Evolutionary conservation across 2,797 vertebrate genomes (phyloP).

Genomic region (Peromyscus eremicus): DNA sequence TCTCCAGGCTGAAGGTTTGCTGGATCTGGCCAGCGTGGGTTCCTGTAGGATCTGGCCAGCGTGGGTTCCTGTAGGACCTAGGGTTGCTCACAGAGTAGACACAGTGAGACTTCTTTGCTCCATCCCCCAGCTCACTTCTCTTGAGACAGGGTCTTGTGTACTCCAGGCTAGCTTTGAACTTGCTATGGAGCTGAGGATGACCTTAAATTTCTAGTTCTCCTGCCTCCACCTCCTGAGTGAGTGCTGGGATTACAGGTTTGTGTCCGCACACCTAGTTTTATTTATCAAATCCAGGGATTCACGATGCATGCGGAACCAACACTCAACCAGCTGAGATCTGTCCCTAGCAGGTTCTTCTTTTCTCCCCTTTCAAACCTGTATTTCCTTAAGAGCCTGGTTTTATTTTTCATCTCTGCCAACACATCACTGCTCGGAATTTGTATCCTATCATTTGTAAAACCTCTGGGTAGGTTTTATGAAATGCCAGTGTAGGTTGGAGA

Average conservation of each 20-base stretch:
- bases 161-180: background rate
- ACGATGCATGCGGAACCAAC: no score
- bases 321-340: background rate
- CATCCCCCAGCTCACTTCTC: background rate
- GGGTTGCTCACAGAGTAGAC: rapidly evolving
- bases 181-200: no score
- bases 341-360: background rate
- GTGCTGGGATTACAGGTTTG: background rate
- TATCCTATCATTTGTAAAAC: background rate
- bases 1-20: background rate
- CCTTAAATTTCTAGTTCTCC: background rate
- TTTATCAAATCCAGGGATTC: background rate
- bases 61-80: background rate
- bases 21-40: background rate
- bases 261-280: background rate
- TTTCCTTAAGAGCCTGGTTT: slow-evolving; percentile 7
- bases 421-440: background rate
- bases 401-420: background rate
- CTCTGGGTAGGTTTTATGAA: slow-evolving; percentile 23
- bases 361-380: background rate
- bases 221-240: background rate
- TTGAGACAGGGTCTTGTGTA: background rate
- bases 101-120: background rate
- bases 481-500: background rate
- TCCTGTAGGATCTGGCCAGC: background rate